Evolutionary conservation across 2,797 vertebrate species (phyloP), one percentile per base, ranked within the genome.

Genomic region (Cyprinodon diabolis): DNA sequence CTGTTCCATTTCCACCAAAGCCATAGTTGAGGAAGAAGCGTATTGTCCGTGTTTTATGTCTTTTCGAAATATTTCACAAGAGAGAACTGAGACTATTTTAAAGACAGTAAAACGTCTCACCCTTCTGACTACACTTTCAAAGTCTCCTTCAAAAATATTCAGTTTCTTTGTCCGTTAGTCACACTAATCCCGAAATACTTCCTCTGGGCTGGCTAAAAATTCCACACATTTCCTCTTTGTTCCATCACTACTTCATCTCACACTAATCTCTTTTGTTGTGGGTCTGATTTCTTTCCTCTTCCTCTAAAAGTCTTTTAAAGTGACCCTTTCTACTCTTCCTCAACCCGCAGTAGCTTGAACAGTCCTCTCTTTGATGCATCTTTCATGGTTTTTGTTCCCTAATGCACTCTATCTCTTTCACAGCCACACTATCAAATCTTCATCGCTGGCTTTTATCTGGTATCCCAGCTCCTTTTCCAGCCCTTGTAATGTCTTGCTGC

Each of bases 351-450:
- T 87, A 88, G 86, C 84, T 89, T 86, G 81, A 84, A 80, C 82
- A 76, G 81, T 57, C 79, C 80, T 81, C 82, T 84, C 85, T 90
- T 88, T 89, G 87, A 91, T 93, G 89, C 92, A 93, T 91, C 91
- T 90, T 93, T 92, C 91, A 93, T 92, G 89, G 81, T 85, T 93
- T 30, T 91, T 92, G 91, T 93, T 92, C 89, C 90, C 84, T 92
- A 91, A 90, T 93, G 90, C 90, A 91, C 87, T 88, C 88, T 72
- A 55, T 90, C 89, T 89, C 79, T 86, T 86, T 87, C 82, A 84
- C 85, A 81, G 86, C 82, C 83, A 75, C 84, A 84, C 84, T 84
- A 91, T 91, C 90, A 92, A 91, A 91, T 92, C 89, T 92, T 90
- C 87, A 90, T 86, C 87, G 84, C 74, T 48, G 4, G 90, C 91